Evolutionary conservation across 2,113 vertebrate genomes (phyloP).

Genomic region (Tachysurus fulvidraco): DNA sequence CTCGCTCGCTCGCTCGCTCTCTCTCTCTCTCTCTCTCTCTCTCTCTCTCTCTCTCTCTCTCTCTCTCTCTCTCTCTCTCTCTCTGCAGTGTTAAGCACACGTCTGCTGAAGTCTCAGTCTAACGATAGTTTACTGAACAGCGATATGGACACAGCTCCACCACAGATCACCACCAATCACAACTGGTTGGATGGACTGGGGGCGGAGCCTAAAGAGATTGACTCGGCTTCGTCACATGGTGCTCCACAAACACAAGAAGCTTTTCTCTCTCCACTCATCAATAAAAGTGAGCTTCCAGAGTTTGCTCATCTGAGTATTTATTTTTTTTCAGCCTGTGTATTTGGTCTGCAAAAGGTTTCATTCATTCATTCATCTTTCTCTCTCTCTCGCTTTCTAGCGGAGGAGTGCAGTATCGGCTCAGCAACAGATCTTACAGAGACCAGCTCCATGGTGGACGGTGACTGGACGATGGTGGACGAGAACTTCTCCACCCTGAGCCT

Average conservation of each 20-base stretch:
- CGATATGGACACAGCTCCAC: conserved; percentile 79
- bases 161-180: conserved; percentile 73
- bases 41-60: background rate
- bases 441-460: conserved; percentile 95
- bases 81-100: conserved; percentile 78
- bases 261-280: conserved; percentile 90
- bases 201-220: conserved; percentile 79
- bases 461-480: conserved; percentile 97
- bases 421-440: conserved; percentile 97
- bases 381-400: conserved; percentile 70
- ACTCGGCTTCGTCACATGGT: conserved; percentile 80
- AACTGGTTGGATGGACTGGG: conserved; percentile 84
- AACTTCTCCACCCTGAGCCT: conserved; percentile 88
- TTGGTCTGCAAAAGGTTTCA: background rate
- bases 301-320: background rate
- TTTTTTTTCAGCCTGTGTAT: background rate
- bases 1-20: too few species aligned
- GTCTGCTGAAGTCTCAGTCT: conserved; percentile 87
- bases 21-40: too few species aligned
- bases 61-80: background rate
- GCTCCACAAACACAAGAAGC: conserved; percentile 91
- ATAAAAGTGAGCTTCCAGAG: conserved; percentile 78
- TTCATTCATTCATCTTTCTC: too few species aligned
- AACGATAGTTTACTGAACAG: conserved; percentile 85
- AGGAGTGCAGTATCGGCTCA: conserved; percentile 96